These are phyloP conservation scores for Hephaestus fuliginosus DNA, from an alignment of 2,797 vertebrate genomes.

Conservation along the genomic window DNA sequence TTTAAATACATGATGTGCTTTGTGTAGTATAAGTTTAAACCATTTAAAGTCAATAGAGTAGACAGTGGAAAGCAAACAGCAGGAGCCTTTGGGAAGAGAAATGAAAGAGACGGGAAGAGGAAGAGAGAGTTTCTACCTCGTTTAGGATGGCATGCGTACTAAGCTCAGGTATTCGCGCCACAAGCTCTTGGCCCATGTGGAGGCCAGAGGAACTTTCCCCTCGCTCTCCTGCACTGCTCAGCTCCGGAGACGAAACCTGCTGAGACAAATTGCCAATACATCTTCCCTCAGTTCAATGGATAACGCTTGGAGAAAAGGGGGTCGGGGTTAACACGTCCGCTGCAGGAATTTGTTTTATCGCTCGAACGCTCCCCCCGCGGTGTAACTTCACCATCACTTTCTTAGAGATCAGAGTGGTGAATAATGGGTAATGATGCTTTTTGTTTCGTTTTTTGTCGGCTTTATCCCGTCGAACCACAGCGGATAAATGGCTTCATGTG, in stretches of 20 bases:
- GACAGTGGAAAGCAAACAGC: not conserved
- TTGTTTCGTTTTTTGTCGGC: not conserved
- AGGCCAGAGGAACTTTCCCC: not conserved
- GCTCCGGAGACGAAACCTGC: constrained; percentile 23
- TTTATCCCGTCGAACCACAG: not conserved
- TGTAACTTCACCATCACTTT: not conserved
- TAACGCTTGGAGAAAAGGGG: not conserved
- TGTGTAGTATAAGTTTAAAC: not conserved
- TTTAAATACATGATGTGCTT: not conserved
- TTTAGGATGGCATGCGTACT: constrained; percentile 15
- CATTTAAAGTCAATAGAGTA: not conserved
- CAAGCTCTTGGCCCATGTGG: not conserved
- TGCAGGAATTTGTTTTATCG: constrained; percentile 14
- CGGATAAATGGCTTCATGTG: not conserved
- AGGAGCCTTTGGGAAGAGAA: too few relatives aligned
- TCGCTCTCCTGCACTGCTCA: not conserved
- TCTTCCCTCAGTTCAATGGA: constrained; percentile 24
- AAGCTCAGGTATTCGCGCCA: constrained; percentile 5
- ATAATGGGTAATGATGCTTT: not conserved
- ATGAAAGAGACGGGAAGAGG: not conserved
- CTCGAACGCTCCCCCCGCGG: not conserved
- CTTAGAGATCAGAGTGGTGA: not conserved
- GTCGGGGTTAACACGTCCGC: constrained; percentile 14
- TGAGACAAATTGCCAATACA: constrained; percentile 5
- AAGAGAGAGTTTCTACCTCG: not conserved